Evolutionary conservation across 37 sponge, comb jelly and placozoan species (phyloP), one percentile per base, ranked within the genome.

Genomic region (Trichoplax adhaerens): DNA sequence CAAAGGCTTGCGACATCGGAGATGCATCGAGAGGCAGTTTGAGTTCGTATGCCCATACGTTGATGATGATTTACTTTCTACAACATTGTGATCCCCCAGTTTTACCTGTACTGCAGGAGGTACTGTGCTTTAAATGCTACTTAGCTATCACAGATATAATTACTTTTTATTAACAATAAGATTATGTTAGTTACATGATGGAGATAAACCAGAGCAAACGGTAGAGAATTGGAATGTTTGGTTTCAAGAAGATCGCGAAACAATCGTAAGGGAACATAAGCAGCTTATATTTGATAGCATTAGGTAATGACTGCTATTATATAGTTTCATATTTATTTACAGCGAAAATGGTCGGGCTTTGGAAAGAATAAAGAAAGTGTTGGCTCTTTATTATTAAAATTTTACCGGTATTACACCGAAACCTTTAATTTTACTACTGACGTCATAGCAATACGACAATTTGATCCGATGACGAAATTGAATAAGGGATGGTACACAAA

Each of bases 1-100:
- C 72, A 0, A 75, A 93, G 94, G 66, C 59, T 50, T 84, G 84
- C 76, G 85, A 79, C 51, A 80, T 90, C 63, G 79, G 81, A 54
- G 95, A 94, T 79, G 95, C 95, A 48, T 68, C 83, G 5, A 52
- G 74, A 49, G 90, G 91, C n/a, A 81, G 87, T 62, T 80, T 94
- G 50, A 90, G 90, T 53, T 94, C 95, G 4, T 94, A 94, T 71
- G 90, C 95, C 50, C 89, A 90, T 74, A 84, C 88, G 59, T 69
- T 94, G 58, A 79, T 94, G 85, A 5, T 89, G 59, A 76, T 94
- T 50, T 86, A 90, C 70, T 94, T 78, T 70, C 91, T 94, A 0
- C 95, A 94, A 77, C 80, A 69, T 56, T 7, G 58, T 5, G 73
- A 72, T 7, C 73, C 73, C 6, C 73, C 73, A 4, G 73, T 72